These are phyloP conservation scores for Xiphorhynchus elegans DNA, from an alignment of 2,113 vertebrate genomes.

Conservation along the genomic window DNA sequence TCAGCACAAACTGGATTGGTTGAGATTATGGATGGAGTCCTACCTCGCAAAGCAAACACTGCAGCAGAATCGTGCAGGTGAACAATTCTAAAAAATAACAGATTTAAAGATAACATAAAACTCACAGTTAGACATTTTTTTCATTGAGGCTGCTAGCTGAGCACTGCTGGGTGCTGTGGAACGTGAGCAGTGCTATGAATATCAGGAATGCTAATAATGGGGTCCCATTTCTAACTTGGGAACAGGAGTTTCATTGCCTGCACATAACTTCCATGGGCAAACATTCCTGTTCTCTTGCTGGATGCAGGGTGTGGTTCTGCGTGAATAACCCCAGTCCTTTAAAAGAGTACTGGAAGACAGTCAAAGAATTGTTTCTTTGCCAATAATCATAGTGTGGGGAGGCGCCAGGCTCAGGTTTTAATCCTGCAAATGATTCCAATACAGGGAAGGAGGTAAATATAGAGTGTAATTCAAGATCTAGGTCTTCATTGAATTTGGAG, in stretches of 20 bases:
- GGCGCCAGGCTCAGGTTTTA: slow-evolving; percentile 30
- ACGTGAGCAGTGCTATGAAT: slow-evolving; percentile 50
- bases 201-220: slow-evolving; percentile 64
- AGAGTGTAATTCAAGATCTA: slow-evolving; percentile 14
- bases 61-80: background rate
- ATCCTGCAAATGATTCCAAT: background rate
- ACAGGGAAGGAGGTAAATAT: slow-evolving; percentile 25
- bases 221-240: slow-evolving; percentile 56
- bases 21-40: background rate
- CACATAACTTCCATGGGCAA: slow-evolving; percentile 48
- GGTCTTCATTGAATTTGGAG: background rate
- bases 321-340: slow-evolving; percentile 14
- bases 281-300: slow-evolving; percentile 56
- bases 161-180: background rate
- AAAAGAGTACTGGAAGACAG: slow-evolving; percentile 34
- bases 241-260: slow-evolving; percentile 50
- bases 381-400: background rate
- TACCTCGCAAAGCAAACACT: background rate
- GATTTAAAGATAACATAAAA: background rate
- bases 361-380: slow-evolving; percentile 55
- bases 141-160: background rate
- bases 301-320: background rate
- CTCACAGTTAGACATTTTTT: background rate
- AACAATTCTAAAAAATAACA: background rate
- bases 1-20: background rate